Evolutionary conservation across 2,113 vertebrate species (phyloP).

Genomic region (Heterotis niloticus): DNA sequence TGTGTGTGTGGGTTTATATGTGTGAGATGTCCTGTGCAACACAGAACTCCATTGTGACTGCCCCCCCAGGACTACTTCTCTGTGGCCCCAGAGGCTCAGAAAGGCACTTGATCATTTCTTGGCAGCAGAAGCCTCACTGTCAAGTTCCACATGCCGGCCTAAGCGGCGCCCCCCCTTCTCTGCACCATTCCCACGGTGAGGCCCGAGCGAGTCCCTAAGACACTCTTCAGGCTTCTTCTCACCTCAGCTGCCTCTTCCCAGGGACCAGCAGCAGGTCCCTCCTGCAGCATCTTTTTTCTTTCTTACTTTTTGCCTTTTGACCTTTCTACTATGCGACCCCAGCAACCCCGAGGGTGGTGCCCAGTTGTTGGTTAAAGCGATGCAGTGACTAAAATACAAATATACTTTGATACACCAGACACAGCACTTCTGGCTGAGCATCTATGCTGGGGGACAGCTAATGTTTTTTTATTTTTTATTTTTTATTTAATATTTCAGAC

Average conservation of each 20-base stretch:
- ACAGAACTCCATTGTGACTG: background rate
- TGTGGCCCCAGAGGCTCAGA: slow-evolving; percentile 26
- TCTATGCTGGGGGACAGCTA: too few species aligned
- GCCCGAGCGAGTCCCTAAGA: too few species aligned
- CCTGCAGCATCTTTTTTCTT: too few species aligned
- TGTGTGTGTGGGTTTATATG: background rate
- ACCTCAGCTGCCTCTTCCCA: background rate
- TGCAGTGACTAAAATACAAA: too few species aligned
- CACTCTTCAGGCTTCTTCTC: too few species aligned
- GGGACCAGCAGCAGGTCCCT: background rate
- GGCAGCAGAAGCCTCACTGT: slow-evolving; percentile 40
- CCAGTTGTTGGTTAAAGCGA: background rate
- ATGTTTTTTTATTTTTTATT: background rate
- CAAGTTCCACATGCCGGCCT: slow-evolving; percentile 36
- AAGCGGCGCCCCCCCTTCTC: background rate
- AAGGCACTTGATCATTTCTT: slow-evolving; percentile 45
- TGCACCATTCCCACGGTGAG: too few species aligned
- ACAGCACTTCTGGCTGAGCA: background rate
- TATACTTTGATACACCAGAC: background rate
- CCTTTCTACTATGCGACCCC: too few species aligned
- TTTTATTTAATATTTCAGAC: background rate
- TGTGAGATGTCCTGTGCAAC: background rate
- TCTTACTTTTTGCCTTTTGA: too few species aligned
- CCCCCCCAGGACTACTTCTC: background rate
- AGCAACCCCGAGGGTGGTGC: too few species aligned